These are phyloP conservation scores for Plectropomus leopardus DNA, from an alignment of 2,113 vertebrate species.

Conservation along the genomic window DNA sequence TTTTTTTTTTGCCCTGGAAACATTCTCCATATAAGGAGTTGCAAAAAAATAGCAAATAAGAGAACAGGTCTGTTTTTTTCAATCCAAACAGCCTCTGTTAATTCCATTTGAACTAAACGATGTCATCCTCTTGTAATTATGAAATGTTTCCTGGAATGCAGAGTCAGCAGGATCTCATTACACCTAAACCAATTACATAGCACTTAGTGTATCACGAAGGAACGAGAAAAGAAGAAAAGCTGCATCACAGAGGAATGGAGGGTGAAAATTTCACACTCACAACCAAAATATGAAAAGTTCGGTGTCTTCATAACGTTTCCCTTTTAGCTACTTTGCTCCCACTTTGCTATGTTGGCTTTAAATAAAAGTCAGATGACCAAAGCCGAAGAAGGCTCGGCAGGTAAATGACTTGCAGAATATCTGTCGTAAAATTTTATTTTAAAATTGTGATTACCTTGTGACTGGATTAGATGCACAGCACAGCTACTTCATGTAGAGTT, in stretches of 20 bases:
- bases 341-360: not conserved
- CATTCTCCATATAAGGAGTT: not conserved
- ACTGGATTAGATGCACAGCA: too few species aligned
- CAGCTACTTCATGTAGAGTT: too few species aligned
- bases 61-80: not conserved
- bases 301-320: constrained; percentile 8
- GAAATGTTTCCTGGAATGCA: not conserved
- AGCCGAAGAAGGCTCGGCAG: too few species aligned
- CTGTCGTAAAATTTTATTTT: too few species aligned
- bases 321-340: constrained; percentile 17
- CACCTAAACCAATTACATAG: not conserved
- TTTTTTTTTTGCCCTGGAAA: not conserved
- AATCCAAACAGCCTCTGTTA: not conserved
- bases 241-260: not conserved
- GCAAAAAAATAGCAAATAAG: not conserved
- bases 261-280: not conserved
- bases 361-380: too few species aligned
- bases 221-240: not conserved
- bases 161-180: constrained; percentile 1
- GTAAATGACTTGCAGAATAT: too few species aligned
- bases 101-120: not conserved
- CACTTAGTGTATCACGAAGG: not conserved
- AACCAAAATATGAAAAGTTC: not conserved
- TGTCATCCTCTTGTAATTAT: not conserved
- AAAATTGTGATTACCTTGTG: too few species aligned